Base-by-base conservation (phyloP, 2,888 invertebrate genomes). In the Tipula helvola region DNA sequence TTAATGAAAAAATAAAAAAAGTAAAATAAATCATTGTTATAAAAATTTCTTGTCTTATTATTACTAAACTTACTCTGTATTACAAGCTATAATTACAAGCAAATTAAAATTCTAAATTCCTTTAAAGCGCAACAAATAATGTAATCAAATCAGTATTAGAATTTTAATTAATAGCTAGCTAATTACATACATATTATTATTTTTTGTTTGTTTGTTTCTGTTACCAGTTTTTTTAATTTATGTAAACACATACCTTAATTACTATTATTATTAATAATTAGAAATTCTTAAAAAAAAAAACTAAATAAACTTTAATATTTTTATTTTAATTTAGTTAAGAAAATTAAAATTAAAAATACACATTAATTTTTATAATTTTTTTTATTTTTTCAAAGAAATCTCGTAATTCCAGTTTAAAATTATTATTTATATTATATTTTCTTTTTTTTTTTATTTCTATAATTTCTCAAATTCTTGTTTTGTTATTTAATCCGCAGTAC, bases 21-120 rank as follows among this genome's bases (percentile, higher is more conserved):
- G 87, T 88, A 57, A 18, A 71, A 71, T 71, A 86, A 71, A 71
- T 28, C 18, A 8, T 57, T 57, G 57, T 57, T 28, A 52, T 57
- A 57, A 71, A 71, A 71, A 28, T 28, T 28, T 71, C 8, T 71
- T 71, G 28, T 8, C 28, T 71, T 10, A 28, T 71, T 71, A 71
- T 71, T 28, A 52, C 5, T 52, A 39, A 39, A 39, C 39, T 7
- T 39, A 39, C 7, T 5, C 7, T 44, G 44, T 28, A 44, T 39
- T 7, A 1, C 0, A 39, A 5, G 5, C 39, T 39, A 39, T 39
- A 39, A 39, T 39, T 5, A 39, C 39, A 5, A 39, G 3, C 39
- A 57, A 57, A 57, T 57, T 71, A 71, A 71, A 71, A 71, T 71
- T 71, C 71, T 71, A 71, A 71, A 28, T 71, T 71, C 28, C 28